Evolutionary conservation across 2,888 invertebrate species (phyloP), one percentile per base, ranked within the genome.

Genomic region (Nesidiocoris tenuis): DNA sequence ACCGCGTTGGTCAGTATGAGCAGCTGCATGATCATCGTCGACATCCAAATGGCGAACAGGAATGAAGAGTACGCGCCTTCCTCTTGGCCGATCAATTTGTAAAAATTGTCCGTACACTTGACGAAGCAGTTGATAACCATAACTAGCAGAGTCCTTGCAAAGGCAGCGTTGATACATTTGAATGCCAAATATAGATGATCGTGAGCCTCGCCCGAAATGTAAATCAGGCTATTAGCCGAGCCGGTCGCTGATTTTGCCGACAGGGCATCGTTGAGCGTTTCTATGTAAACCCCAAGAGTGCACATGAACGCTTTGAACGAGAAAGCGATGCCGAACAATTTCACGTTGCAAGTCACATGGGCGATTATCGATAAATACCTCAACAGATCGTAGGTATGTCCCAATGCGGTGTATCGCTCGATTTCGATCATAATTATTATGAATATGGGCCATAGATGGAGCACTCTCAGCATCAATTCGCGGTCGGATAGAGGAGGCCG

Each of bases 61-160:
- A 59, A 59, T n/a, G 59, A 9, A 5, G 19, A 17, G 23, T 70
- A 70, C 70, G 59, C 3, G 0, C 5, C 1, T 1, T 25, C 65
- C 9, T 59, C 70, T 16, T 61, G 54, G 19, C 7, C 39, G 17
- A 72, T 72, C 39, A 72, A 25, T 61, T 63, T 61, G 24, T 72
- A 72, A 21, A 72, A 72, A 39, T 72, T 72, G 21, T 72, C 72
- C 9, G 72, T 72, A n/a, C 72, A 61, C 23, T 72, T 72, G 21
- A 72, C 63, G 22, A 72, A 63, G 24, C 61, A 61, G 54, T 72
- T 72, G 17, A 72, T 7, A 1, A 72, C 61, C 17, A 72, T 63
- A 21, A 72, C 23, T 19, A 72, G 55, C 1, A 72, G 39, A n/a
- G 72, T 72, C 7, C 61, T 24, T 12, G 72, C 61, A 19, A 72